These are phyloP conservation scores for Dinothrombium tinctorium DNA, from an alignment of 1,140 invertebrate species.

Conservation along the genomic window DNA sequence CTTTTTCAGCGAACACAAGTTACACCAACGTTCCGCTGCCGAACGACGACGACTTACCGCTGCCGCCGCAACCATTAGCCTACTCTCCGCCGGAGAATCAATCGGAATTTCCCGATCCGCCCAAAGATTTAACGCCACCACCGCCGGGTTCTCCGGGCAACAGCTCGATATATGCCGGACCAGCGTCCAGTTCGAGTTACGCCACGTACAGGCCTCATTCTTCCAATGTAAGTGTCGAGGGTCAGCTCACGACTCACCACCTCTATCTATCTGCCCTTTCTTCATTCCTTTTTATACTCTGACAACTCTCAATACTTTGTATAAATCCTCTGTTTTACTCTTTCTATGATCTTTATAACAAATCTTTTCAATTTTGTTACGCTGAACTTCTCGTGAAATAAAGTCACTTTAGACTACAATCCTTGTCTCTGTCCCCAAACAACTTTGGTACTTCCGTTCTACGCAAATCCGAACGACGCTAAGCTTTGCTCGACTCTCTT, in stretches of 20 bases:
- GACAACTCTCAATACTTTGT: not conserved
- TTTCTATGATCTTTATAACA: not conserved
- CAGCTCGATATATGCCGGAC: not conserved
- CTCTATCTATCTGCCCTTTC: not conserved
- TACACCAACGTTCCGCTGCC: not conserved
- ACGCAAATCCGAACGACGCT: too few relatives aligned
- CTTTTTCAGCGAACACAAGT: too few relatives aligned
- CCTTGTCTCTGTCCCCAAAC: too few relatives aligned
- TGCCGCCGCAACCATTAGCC: not conserved
- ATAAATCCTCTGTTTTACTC: not conserved
- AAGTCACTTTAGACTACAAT: too few relatives aligned
- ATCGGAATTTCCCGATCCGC: not conserved
- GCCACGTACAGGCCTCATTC: too few relatives aligned
- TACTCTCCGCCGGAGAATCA: not conserved
- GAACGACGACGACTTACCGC: conserved; percentile 1
- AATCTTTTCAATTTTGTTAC: too few relatives aligned
- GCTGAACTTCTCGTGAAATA: too few relatives aligned
- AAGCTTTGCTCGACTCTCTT: too few relatives aligned
- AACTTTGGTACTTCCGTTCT: too few relatives aligned
- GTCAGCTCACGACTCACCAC: not conserved
- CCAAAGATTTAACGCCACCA: not conserved
- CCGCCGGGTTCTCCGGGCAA: not conserved
- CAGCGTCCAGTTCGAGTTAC: too few relatives aligned
- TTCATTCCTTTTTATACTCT: not conserved
- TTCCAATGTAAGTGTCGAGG: not conserved